Percentiles rank a stretch among this genome's conserved stretches.
Evolutionary conservation across 2,113 vertebrate genomes (phyloP).

Genomic region (Archilochus colubris): DNA sequence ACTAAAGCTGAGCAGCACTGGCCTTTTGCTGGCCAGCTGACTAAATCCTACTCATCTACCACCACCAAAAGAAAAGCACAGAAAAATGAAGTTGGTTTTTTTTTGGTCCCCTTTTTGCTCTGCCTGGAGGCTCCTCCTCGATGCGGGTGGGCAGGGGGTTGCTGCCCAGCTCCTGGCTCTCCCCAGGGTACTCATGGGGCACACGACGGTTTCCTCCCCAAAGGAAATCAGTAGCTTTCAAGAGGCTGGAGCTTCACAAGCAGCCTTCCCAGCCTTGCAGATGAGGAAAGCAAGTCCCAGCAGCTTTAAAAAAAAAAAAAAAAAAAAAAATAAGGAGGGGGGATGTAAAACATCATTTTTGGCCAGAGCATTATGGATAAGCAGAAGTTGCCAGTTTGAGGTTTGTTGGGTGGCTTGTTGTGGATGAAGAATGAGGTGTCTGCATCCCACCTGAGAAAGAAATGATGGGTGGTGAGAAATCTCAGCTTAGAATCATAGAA

Average conservation of each 20-base stretch:
- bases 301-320: neutral
- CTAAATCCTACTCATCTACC: neutral
- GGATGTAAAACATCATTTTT: neutral
- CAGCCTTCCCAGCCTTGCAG: neutral
- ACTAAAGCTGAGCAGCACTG: neutral
- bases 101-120: neutral
- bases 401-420: neutral
- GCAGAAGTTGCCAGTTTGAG: neutral
- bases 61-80: neutral
- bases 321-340: rapidly evolving
- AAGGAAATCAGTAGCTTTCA: neutral
- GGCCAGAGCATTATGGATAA: neutral
- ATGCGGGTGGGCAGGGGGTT: neutral
- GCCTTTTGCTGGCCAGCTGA: neutral
- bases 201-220: neutral
- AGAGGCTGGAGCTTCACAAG: neutral
- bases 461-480: neutral
- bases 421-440: neutral
- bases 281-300: neutral
- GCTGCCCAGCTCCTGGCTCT: neutral
- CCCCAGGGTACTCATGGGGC: neutral
- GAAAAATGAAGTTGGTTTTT: neutral
- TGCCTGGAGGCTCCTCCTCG: neutral
- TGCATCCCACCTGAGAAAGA: neutral
- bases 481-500: neutral